Evolutionary conservation across 2,797 vertebrate species (phyloP).

Genomic region (Uromys caudimaculatus): DNA sequence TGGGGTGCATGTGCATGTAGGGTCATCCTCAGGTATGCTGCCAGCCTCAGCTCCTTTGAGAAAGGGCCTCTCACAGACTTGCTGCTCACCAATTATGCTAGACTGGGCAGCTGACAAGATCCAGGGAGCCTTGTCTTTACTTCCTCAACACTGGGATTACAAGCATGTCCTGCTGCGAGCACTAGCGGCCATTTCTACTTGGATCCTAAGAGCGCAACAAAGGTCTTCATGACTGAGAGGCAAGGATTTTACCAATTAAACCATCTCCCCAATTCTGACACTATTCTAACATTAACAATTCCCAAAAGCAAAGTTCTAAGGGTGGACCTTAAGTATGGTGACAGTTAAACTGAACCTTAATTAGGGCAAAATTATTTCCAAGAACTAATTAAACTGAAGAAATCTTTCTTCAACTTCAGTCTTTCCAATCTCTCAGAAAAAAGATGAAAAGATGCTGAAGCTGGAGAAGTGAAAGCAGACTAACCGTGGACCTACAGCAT

Average conservation of each 20-base stretch:
- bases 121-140: not conserved
- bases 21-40: not conserved
- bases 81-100: not conserved
- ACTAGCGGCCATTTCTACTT: not conserved
- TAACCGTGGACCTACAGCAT: not conserved
- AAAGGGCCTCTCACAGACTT: not conserved
- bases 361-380: conserved; percentile 4
- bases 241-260: not conserved
- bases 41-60: not conserved
- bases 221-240: not conserved
- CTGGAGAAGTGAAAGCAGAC: not conserved
- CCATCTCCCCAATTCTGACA: not conserved
- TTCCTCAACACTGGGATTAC: not conserved
- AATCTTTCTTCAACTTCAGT: conserved; percentile 42
- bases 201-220: not conserved
- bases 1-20: not conserved
- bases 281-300: not conserved
- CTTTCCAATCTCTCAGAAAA: not conserved
- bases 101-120: not conserved
- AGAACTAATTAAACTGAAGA: not conserved
- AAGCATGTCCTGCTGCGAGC: not conserved
- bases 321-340: not conserved
- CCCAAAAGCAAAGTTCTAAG: conserved; percentile 12
- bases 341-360: not conserved
- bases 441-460: not conserved